phyloP scores from a whole-genome alignment of 1,140 invertebrate species.

The Drosophila subpulchrella region DNA sequence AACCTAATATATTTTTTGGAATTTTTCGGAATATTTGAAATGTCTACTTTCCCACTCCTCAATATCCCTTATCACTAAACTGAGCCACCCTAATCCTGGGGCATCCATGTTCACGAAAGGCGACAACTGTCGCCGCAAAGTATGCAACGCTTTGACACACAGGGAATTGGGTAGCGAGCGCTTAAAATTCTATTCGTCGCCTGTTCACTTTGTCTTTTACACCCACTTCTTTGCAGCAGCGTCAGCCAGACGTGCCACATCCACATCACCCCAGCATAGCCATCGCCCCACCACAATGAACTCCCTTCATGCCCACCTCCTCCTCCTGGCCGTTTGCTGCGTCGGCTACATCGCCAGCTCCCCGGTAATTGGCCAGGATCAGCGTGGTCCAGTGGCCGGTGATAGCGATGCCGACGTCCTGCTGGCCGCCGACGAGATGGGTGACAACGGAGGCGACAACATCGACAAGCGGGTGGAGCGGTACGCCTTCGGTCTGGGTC shows the following conservation, averaged over 20 bases:
- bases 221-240: constrained; percentile 32
- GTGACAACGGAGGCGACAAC: constrained; percentile 52
- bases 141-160: constrained; percentile 45
- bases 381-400: constrained; percentile 27
- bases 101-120: constrained; percentile 5
- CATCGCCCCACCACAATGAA: constrained; percentile 55
- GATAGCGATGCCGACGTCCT: constrained; percentile 49
- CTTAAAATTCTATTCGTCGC: constrained; percentile 49
- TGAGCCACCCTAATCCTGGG: constrained; percentile 19
- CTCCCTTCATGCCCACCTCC: constrained; percentile 56
- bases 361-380: constrained; percentile 54
- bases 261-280: constrained; percentile 6
- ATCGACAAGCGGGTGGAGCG: constrained; percentile 77
- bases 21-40: no score
- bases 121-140: constrained; percentile 37
- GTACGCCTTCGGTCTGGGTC: constrained; percentile 77
- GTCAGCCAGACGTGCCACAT: constrained; percentile 9
- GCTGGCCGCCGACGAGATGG: constrained; percentile 33
- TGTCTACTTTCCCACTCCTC: no score
- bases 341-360: constrained; percentile 66
- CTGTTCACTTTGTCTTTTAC: constrained; percentile 47
- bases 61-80: background rate
- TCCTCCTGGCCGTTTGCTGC: constrained; percentile 67
- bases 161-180: constrained; percentile 8
- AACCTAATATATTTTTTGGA: no score